These are phyloP conservation scores for Cataglyphis albicans DNA, from an alignment of 2,888 invertebrate genomes.

Conservation along the genomic window DNA sequence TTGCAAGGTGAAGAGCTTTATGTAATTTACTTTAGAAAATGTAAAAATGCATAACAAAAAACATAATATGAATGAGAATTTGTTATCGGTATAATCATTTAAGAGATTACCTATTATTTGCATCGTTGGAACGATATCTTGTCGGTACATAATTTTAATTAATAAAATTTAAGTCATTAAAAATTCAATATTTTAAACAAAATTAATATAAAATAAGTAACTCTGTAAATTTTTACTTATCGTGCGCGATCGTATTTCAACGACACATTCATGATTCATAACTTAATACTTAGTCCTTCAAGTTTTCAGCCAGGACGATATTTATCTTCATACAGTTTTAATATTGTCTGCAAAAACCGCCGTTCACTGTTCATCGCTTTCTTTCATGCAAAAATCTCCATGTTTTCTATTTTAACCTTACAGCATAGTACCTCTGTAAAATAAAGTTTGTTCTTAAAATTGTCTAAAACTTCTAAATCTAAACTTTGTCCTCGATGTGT, in stretches of 20 bases:
- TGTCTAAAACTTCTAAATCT: slow-evolving; percentile 44
- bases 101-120: neutral
- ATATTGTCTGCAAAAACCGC: slow-evolving; percentile 75
- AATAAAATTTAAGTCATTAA: neutral
- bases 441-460: slow-evolving; percentile 66
- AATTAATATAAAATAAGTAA: neutral
- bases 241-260: slow-evolving; percentile 18
- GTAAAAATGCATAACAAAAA: slow-evolving; percentile 1
- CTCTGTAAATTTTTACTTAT: neutral
- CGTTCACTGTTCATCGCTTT: slow-evolving; percentile 63
- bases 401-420: slow-evolving; percentile 57
- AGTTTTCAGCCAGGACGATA: slow-evolving; percentile 72
- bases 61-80: neutral
- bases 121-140: neutral
- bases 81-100: neutral
- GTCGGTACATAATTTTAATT: neutral
- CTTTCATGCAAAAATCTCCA: slow-evolving; percentile 59
- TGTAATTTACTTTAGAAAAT: neutral
- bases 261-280: slow-evolving; percentile 71
- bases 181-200: neutral
- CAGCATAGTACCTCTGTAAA: slow-evolving; percentile 36
- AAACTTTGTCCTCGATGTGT: slow-evolving; percentile 54
- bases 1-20: slow-evolving; percentile 7
- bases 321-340: slow-evolving; percentile 82
- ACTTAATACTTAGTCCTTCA: slow-evolving; percentile 76